phyloP scores from a whole-genome alignment of 2,113 vertebrate genomes.

The Indri indri region DNA sequence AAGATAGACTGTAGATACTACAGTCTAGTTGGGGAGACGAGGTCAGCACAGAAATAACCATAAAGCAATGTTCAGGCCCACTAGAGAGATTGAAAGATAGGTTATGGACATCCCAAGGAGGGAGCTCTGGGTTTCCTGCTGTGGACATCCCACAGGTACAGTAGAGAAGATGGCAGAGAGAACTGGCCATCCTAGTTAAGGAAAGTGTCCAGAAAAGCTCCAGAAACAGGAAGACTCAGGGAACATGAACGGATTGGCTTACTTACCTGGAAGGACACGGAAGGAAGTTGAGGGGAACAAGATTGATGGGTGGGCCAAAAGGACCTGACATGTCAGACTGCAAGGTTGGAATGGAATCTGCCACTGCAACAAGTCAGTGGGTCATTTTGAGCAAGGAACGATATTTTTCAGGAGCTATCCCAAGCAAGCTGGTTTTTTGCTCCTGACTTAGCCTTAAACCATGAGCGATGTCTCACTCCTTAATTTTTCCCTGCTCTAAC shows the following conservation, averaged over 20 bases:
- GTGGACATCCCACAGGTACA: background rate
- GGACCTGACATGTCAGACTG: background rate
- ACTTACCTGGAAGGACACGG: background rate
- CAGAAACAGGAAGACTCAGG: background rate
- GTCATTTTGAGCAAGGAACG: background rate
- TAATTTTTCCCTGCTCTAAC: background rate
- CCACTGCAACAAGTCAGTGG: background rate
- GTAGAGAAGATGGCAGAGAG: background rate
- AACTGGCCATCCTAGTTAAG: background rate
- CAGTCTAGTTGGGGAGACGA: background rate
- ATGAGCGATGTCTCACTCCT: conserved; percentile 22
- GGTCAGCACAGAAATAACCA: background rate
- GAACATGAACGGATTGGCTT: background rate
- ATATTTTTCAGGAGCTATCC: background rate
- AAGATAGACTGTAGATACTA: background rate
- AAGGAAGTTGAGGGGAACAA: background rate
- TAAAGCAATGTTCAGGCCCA: background rate
- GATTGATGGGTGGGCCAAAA: background rate
- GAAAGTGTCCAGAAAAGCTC: background rate
- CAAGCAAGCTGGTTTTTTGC: background rate
- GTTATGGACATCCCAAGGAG: background rate
- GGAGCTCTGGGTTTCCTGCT: background rate
- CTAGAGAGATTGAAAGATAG: background rate
- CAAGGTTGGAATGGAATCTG: background rate
- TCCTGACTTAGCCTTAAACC: conserved; percentile 16